Evolutionary conservation across 1,140 invertebrate genomes (phyloP), one percentile per base, ranked within the genome.

Genomic region (Frieseomelitta varia): DNA sequence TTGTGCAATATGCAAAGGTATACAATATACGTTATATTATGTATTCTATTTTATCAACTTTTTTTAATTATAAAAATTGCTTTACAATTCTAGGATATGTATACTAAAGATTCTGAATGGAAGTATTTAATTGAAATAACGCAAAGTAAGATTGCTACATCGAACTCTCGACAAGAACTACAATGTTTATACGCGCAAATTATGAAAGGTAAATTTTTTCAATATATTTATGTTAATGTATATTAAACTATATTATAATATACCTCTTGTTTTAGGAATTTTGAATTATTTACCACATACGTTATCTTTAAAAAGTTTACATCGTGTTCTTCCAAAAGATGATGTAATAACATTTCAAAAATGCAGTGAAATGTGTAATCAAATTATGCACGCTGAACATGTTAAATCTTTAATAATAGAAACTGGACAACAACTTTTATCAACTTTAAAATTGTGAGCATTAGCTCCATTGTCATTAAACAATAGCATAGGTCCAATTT

Each of bases 381-480:
- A 95, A 90, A 95, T 95, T 14, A 94, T 95, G 90, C 95, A 96
- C 71, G 96, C 96, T 14, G 96, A 96, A 91, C 95, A 96, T 83
- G 95, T 96, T 15, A 96, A 95, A 88, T 95, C 95, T 75, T 93
- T 96, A 85, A 96, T 96, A 76, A 96, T 96, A 82, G 95, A 95
- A 78, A 96, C 96, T 67, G 95, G 96, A 34, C 95, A 96, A 81
- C 96, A 96, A 88, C 93, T 96, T 79, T 88, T 96, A 83, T 94
- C 94, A 39, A 95, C 95, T 74, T 90, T 96, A 81, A 95, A 95
- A 92, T 92, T 95, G 81, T 96, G 93, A 94, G 84, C 56, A 63
- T 68, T 73, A 79, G 65, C 65, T 65, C 27, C 6, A 63, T 55
- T 47, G 55, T 53, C 55, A 34, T 39, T 47, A 17, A 61, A 19